phyloP scores from a whole-genome alignment of 2,113 vertebrate species.

The Microcebus griseorufus region DNA sequence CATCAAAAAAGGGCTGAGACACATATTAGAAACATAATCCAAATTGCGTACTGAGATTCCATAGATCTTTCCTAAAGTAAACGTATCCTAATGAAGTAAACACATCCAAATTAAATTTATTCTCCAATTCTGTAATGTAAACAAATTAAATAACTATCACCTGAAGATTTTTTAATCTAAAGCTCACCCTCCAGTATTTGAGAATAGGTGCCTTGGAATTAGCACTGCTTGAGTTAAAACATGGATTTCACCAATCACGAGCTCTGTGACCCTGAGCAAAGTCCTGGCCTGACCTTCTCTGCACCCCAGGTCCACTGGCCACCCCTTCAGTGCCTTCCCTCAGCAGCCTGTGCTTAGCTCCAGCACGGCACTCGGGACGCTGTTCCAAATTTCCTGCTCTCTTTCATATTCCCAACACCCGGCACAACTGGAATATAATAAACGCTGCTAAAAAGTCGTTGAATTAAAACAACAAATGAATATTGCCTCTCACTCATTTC shows the following conservation, averaged over 20 bases:
- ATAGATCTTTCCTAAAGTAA: neutral
- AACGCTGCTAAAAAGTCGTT: neutral
- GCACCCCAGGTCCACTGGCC: neutral
- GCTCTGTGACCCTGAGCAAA: neutral
- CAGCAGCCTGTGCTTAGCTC: neutral
- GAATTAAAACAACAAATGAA: neutral
- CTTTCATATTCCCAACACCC: neutral
- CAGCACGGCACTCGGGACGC: neutral
- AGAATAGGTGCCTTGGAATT: neutral
- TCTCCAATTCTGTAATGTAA: neutral
- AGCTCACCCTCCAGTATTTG: neutral
- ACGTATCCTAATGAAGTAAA: neutral
- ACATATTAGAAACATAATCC: neutral
- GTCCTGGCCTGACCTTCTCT: neutral
- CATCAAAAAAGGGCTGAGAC: neutral
- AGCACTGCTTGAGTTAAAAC: neutral
- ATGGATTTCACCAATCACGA: neutral
- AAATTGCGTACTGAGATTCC: neutral
- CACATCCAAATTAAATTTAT: neutral
- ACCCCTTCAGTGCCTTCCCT: neutral
- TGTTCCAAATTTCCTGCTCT: neutral
- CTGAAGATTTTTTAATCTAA: neutral
- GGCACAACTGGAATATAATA: neutral
- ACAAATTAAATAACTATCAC: neutral
- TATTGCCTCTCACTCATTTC: neutral